Base-by-base conservation (phyloP, 2,797 vertebrate genomes). In the Chrysolophus pictus region DNA sequence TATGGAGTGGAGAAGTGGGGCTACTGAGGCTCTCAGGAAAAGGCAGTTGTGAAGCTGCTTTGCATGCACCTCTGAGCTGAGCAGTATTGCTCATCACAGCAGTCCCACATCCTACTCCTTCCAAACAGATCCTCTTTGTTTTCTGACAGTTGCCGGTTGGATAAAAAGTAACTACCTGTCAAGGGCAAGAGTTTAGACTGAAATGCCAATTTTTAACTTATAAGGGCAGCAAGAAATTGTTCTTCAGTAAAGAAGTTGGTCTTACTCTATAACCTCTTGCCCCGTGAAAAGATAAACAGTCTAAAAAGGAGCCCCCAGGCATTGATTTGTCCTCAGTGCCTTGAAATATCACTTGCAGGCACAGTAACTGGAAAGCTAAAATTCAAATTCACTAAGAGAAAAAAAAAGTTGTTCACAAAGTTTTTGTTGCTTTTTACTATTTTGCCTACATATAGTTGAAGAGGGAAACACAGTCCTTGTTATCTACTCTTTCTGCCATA, bases 141-240 rank as follows among this genome's bases (percentile, higher is more conserved):
- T 90, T 82, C 70, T 35, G 2, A n/a, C n/a, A 64, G 23, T 5
- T 67, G 5, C 59, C 84, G 42, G 13, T 81, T 88, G 3, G 4
- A 76, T 91, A 19, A 76, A 89, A 90, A 83, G 35, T 53, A 86
- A 47, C 59, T 77, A 56, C 28, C 41, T 68, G 37, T n/a, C 4
- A n/a, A 55, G 42, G 58, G 44, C 64, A 85, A 77, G 73, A 31
- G 33, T 82, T 87, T 47, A 73, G 35, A 73, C 26, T 76, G 23
- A 87, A 93, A 68, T 63, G 53, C 10, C 69, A 56, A 41, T 72
- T 75, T 94, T 91, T 91, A 91, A 69, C 35, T 71, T 92, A 72
- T 23, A 35, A 59, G n/a, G 35, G 39, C 79, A 74, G 59, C 39
- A 60, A 59, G 68, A 95, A 81, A 18, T 77, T 77, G 37, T n/a